A percentile compares a stretch with the other conserved stretches of the same genome.
These are phyloP conservation scores for Cliona cf. orientalis DNA, from an alignment of 37 sponge, comb jelly and placozoan genomes.

Conservation along the genomic window DNA sequence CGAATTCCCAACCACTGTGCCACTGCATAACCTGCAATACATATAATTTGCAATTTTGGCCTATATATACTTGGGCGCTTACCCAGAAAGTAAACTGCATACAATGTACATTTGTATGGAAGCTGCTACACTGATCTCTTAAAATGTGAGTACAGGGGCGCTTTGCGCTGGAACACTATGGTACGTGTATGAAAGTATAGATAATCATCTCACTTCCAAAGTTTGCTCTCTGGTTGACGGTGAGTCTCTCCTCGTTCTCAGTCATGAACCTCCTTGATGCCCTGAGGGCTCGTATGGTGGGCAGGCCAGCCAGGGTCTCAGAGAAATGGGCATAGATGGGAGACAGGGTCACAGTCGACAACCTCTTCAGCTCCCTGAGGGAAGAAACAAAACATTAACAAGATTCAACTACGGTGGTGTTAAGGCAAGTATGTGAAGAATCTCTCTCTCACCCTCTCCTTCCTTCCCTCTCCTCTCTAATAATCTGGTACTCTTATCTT, in stretches of 20 bases:
- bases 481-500: no score
- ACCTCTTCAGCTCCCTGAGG: conserved; percentile 91
- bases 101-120: no score
- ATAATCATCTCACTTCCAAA: conserved; percentile 68
- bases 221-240: conserved; percentile 89
- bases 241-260: conserved; percentile 77
- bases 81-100: no score
- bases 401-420: neutral
- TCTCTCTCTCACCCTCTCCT: no score
- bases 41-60: neutral
- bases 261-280: conserved; percentile 66
- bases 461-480: no score
- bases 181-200: neutral
- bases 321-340: conserved; percentile 98
- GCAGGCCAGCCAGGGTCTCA: conserved; percentile 85
- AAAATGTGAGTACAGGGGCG: neutral
- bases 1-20: conserved; percentile 89
- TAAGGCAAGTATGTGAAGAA: neutral
- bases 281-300: conserved; percentile 80
- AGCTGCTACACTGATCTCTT: no score
- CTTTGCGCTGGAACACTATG: no score
- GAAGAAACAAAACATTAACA: neutral
- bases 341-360: conserved; percentile 91
- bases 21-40: conserved; percentile 74
- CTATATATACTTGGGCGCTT: neutral